Base-by-base conservation (phyloP, 1,140 invertebrate species). In the Pristionchus pacificus region DNA sequence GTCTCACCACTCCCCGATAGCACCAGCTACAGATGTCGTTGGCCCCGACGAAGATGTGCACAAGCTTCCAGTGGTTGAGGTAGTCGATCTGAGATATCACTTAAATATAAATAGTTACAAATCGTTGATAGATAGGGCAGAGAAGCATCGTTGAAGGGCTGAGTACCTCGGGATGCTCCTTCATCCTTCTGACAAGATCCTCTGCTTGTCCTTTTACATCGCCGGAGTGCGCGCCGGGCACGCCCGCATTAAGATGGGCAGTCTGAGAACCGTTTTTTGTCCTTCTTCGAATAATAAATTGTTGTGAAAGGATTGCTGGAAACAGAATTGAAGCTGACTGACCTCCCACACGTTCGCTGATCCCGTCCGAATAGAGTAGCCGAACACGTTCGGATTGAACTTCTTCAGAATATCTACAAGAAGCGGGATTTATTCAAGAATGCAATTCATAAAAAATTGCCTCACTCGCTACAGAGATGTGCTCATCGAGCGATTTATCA, bases 11-110 rank as follows among this genome's bases (percentile, higher is more conserved):
- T 57, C 55, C 15, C 55, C 15, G 15, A 57, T 57, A 15, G 55
- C 91, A 90, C 0, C 88, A 89, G 0, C 89, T 90, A 80, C 91
- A 93, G 14, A 92, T 87, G 82, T 92, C 91, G 80, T 93, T 93
- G 32, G 90, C 90, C 10, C 91, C 91, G 68, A 92, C 90, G 77
- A 92, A 89, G 24, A 93, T 85, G n/a, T n/a, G n/a, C n/a, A n/a
- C n/a, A n/a, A n/a, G n/a, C n/a, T n/a, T n/a, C n/a, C n/a, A n/a
- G n/a, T 84, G 77, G n/a, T 88, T 81, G 24, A 80, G 69, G 60
- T 84, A 79, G 68, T 85, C 79, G 1, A 85, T 57, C 65, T 66
- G 75, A n/a, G n/a, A n/a, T n/a, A n/a, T n/a, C n/a, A n/a, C n/a
- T n/a, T n/a, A n/a, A n/a, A n/a, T n/a, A n/a, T n/a, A n/a, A n/a